phyloP scores from a whole-genome alignment of 2,113 vertebrate species.

The Zootoca vivipara region DNA sequence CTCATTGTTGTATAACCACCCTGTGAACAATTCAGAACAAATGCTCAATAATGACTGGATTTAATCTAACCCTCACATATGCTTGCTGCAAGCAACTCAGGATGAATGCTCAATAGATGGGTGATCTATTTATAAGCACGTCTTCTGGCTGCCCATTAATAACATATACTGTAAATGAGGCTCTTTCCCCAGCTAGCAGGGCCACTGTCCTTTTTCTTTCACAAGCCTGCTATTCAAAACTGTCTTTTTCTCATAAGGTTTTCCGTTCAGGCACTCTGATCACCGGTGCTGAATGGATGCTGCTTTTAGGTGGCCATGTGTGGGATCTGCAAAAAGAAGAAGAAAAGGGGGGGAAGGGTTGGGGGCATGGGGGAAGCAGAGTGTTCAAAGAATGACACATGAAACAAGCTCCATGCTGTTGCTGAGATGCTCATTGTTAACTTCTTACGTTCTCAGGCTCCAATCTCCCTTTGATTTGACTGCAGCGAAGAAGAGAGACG shows the following conservation, averaged over 20 bases:
- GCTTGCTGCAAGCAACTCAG: too few species aligned
- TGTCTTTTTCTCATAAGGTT: background rate
- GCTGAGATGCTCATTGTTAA: background rate
- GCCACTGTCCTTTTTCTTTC: background rate
- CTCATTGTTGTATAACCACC: too few species aligned
- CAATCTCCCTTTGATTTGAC: conserved; percentile 9
- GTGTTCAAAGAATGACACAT: background rate
- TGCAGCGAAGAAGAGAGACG: background rate
- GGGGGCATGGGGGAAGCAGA: too few species aligned
- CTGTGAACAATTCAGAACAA: too few species aligned
- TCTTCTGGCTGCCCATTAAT: too few species aligned
- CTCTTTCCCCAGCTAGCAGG: background rate
- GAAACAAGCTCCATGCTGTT: background rate
- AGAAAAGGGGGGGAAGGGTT: background rate
- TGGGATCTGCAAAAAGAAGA: too few species aligned
- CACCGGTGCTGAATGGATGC: background rate
- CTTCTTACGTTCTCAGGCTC: background rate
- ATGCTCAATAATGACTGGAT: too few species aligned
- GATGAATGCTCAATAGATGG: background rate
- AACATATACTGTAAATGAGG: background rate
- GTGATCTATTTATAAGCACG: too few species aligned
- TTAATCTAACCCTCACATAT: too few species aligned
- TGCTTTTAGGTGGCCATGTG: background rate
- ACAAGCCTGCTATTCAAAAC: background rate
- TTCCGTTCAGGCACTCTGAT: background rate